Evolutionary conservation across 64 coral and sea anemone species (phyloP), one percentile per base, ranked within the genome.

Genomic region (Catalaphyllia jardinei): DNA sequence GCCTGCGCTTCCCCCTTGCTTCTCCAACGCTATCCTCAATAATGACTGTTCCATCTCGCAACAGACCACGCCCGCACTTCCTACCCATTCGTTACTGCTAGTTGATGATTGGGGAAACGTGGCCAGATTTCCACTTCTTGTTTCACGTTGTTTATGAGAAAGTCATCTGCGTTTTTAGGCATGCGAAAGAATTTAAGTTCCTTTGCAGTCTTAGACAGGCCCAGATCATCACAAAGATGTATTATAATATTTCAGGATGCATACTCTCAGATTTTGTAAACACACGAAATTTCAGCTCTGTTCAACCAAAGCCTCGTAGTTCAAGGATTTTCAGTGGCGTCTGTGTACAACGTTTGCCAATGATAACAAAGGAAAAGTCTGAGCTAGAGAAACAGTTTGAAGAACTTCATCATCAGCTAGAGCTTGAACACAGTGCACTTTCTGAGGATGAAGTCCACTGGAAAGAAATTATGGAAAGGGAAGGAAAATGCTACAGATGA

Each of bases 361-460:
- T 89, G 0, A 93, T 98, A 55, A 92, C 93, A 55, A 90, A 76
- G 14, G 79, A 81, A 20, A 98, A 98, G 87, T 83, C 93, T 17
- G 90, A 98, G 7, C 30, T 98, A 22, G 93, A 94, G 72, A 88
- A 87, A 88, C 42, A 39, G 10, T 98, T 90, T 88, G 90, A 98
- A 71, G 64, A 82, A 38, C 87, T 98, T 77, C 96, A 98, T 87
- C 93, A 94, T 33, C 93, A 94, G 16, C 73, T 98, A 39, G 96
- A 98, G 46, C 75, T 94, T 11, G 96, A 98, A 31, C 93, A 94
- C 52, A 98, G 96, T 90, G 93, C 79, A 22, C 79, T 98, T 42
- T 98, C 93, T 14, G 90, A 92, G 46, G 93, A 98, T 51, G 96
- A 98, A 88, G 87, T 93, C 72, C 22, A 89, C 75, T 60, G 86